Percentiles rank a stretch among this genome's conserved stretches.
Conservation (phyloP, 2,888 invertebrate genomes). For the Caenorhabditis japonica region DNA sequence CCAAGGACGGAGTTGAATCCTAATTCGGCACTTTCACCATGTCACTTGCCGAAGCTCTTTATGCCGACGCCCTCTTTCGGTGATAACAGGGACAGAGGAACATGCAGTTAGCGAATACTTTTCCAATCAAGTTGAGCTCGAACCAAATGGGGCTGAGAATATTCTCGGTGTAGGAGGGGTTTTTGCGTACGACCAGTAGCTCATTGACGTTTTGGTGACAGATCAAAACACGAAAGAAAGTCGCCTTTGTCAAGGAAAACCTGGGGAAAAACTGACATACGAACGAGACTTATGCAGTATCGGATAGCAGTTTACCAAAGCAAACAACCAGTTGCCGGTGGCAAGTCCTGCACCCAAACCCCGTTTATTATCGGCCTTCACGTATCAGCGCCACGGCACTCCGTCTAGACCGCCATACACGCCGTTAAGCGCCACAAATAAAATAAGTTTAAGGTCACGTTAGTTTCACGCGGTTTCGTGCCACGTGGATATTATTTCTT, state of each 20-base stretch:
- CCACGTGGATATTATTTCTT: too few species aligned
- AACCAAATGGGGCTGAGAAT: constrained; percentile 90
- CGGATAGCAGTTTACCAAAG: too few species aligned
- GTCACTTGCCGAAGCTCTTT: constrained; percentile 96
- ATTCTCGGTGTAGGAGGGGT: constrained; percentile 90
- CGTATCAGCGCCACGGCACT: too few species aligned
- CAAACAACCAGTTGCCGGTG: too few species aligned
- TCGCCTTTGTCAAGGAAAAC: constrained; percentile 84
- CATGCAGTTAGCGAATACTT: constrained; percentile 83
- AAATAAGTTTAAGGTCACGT: too few species aligned
- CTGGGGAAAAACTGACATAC: too few species aligned
- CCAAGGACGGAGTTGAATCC: constrained; percentile 97
- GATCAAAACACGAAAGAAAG: constrained; percentile 94
- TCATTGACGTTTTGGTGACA: constrained; percentile 90
- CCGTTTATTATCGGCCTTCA: too few species aligned
- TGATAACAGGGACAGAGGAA: constrained; percentile 82
- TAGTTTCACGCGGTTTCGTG: too few species aligned
- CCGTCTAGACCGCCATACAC: too few species aligned
- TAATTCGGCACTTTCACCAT: constrained; percentile 96
- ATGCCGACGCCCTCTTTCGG: constrained; percentile 85
- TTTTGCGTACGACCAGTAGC: constrained; percentile 84
- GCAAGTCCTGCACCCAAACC: too few species aligned
- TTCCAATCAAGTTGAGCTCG: constrained; percentile 89
- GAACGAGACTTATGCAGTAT: too few species aligned
- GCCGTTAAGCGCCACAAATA: too few species aligned